phyloP scores from a whole-genome alignment of 2,888 invertebrate species.

The Electrophaes corylata region DNA sequence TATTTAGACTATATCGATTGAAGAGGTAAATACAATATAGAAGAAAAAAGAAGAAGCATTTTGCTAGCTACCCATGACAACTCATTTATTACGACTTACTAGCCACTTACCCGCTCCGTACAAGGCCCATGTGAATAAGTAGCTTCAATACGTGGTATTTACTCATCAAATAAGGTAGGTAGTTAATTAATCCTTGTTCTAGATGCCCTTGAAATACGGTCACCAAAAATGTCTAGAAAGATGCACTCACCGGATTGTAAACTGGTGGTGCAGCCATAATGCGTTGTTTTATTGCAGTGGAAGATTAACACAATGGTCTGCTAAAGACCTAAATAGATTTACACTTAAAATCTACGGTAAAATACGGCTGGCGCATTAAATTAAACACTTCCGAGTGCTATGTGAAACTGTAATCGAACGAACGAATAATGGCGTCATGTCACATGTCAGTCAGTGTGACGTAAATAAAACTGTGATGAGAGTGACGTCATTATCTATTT shows the following conservation, averaged over 20 bases:
- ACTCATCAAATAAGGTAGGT: conserved; percentile 46
- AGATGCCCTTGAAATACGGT: conserved; percentile 62
- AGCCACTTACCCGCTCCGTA: conserved; percentile 23
- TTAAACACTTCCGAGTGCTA: conserved; percentile 52
- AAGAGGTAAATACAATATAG: neutral
- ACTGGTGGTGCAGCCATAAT: conserved; percentile 69
- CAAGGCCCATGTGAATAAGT: conserved; percentile 26
- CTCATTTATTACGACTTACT: neutral
- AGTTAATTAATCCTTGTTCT: conserved; percentile 47
- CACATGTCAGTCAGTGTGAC: conserved; percentile 54
- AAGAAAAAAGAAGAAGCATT: neutral
- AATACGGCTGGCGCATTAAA: conserved; percentile 57
- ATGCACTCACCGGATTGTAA: conserved; percentile 70
- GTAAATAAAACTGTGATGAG: neutral
- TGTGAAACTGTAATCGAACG: conserved; percentile 40
- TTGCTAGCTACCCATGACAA: neutral
- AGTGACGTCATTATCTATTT: neutral
- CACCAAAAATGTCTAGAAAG: conserved; percentile 36
- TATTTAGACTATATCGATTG: too few relatives aligned
- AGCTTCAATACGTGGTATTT: conserved; percentile 48
- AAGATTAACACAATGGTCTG: conserved; percentile 28
- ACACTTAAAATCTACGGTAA: conserved; percentile 43
- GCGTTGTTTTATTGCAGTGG: conserved; percentile 26
- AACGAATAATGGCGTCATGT: conserved; percentile 60
- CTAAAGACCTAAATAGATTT: conserved; percentile 39